phyloP scores from a whole-genome alignment of 2,888 invertebrate species.

The Ditylenchus weischeri region DNA sequence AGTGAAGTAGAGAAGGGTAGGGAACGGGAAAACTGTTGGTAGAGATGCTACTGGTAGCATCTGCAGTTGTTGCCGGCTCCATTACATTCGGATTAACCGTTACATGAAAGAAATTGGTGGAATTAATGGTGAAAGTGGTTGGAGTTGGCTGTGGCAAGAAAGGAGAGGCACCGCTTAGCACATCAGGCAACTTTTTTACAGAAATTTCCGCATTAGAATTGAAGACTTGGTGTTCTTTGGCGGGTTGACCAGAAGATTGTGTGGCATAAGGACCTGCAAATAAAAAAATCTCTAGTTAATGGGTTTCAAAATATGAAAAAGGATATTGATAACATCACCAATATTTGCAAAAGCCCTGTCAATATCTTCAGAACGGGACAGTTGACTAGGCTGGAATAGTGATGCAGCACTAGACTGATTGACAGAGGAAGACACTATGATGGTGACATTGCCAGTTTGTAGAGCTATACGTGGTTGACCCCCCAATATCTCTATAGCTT shows the following conservation, averaged over 20 bases:
- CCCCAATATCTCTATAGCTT: conserved; percentile 31
- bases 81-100: too few species aligned
- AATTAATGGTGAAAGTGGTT: too few species aligned
- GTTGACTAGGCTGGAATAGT: too few species aligned
- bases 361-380: too few species aligned
- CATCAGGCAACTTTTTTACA: not conserved
- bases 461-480: conserved; percentile 28
- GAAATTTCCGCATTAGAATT: not conserved
- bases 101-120: too few species aligned
- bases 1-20: too few species aligned
- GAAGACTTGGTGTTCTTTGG: not conserved
- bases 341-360: not conserved
- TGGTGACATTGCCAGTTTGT: conserved; percentile 28
- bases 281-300: not conserved
- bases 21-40: not conserved
- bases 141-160: too few species aligned
- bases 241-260: not conserved
- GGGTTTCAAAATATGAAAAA: too few species aligned
- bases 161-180: too few species aligned
- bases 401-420: too few species aligned
- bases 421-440: not conserved
- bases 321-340: not conserved
- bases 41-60: not conserved
- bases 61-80: not conserved
- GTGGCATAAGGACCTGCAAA: conserved; percentile 1